Conservation (phyloP, 2,888 invertebrate genomes). For the Thereva nobilitata region DNA sequence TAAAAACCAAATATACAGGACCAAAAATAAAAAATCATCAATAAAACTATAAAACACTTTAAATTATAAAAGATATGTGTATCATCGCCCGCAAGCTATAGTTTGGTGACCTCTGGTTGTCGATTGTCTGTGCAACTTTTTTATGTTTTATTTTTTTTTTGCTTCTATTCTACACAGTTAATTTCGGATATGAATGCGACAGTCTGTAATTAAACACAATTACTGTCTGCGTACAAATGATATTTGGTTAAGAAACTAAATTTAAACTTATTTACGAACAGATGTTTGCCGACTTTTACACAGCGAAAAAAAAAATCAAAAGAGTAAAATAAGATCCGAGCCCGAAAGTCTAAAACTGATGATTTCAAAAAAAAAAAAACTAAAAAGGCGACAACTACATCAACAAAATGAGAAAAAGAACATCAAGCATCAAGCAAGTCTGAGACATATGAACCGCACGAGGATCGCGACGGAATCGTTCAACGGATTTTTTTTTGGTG, state of each 20-base stretch:
- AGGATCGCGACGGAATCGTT: no score
- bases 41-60: no score
- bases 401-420: constrained; percentile 3
- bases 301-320: background rate
- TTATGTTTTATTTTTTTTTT: background rate
- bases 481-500: no score
- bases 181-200: constrained; percentile 9
- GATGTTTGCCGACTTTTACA: background rate
- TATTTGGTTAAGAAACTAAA: constrained; percentile 12
- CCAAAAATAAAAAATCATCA: no score
- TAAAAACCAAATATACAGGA: no score
- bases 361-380: no score
- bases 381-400: no score
- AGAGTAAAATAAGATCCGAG: background rate
- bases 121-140: no score
- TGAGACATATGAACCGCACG: constrained; percentile 7
- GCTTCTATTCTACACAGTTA: background rate
- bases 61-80: no score
- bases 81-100: no score
- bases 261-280: constrained; percentile 23
- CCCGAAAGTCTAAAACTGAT: no score
- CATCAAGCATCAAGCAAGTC: background rate
- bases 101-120: no score
- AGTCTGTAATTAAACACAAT: constrained; percentile 21
- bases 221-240: constrained; percentile 24